phyloP scores from a whole-genome alignment of 2,888 invertebrate genomes.

The Branchipolynoe longqiensis region DNA sequence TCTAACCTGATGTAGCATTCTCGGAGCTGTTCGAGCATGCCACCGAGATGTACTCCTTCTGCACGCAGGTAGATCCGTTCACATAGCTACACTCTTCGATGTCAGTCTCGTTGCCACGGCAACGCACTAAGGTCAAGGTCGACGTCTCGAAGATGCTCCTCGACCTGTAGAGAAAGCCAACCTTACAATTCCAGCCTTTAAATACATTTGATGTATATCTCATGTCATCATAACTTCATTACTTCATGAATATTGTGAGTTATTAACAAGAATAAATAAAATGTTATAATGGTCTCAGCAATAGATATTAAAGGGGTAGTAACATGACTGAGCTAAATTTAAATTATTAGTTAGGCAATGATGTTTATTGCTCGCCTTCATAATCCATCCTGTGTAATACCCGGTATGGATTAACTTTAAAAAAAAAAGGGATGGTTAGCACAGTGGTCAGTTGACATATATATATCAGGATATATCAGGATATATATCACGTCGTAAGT shows the following conservation, averaged over 20 bases:
- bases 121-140: background rate
- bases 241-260: background rate
- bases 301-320: background rate
- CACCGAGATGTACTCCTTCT: slow-evolving; percentile 32
- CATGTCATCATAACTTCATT: background rate
- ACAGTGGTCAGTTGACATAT: too few relatives aligned
- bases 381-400: too few relatives aligned
- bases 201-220: too few relatives aligned
- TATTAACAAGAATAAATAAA: background rate
- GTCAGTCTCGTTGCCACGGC: slow-evolving; percentile 30
- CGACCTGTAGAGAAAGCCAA: background rate
- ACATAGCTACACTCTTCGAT: slow-evolving; percentile 20
- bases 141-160: slow-evolving; percentile 1
- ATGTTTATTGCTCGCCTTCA: too few relatives aligned
- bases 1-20: slow-evolving; percentile 31
- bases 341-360: too few relatives aligned
- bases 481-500: too few relatives aligned
- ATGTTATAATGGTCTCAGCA: background rate
- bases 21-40: slow-evolving; percentile 52
- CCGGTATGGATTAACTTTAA: too few relatives aligned
- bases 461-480: too few relatives aligned
- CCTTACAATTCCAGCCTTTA: too few relatives aligned
- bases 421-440: too few relatives aligned
- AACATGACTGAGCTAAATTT: too few relatives aligned
- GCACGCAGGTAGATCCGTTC: background rate